Percentiles rank a stretch among this genome's conserved stretches.
These are phyloP conservation scores for Halcyon leucocephala DNA, from an alignment of 2,797 vertebrate species.

Conservation along the genomic window DNA sequence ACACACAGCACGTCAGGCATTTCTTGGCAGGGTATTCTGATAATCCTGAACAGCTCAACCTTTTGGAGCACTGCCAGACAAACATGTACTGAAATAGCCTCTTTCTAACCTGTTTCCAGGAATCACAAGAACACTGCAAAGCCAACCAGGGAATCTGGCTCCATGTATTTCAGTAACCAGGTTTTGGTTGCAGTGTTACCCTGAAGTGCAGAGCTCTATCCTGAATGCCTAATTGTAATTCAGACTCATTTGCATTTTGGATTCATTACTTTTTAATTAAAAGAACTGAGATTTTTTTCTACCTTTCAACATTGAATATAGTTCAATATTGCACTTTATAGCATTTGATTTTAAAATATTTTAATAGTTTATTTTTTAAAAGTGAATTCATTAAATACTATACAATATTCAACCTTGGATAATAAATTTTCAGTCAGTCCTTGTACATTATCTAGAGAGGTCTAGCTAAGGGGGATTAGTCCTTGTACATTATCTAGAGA, in stretches of 20 bases:
- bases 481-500: not conserved
- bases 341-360: not conserved
- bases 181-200: not conserved
- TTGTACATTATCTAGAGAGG: not conserved
- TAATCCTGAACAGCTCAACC: slow-evolving; percentile 15
- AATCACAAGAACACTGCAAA: slow-evolving; percentile 21
- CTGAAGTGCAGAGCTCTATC: not conserved
- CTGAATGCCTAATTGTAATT: not conserved
- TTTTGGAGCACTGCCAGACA: not conserved
- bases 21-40: not conserved
- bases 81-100: slow-evolving; percentile 4
- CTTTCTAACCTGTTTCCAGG: slow-evolving; percentile 35
- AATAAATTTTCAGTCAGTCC: not conserved
- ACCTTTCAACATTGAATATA: not conserved
- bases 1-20: not conserved
- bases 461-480: not conserved
- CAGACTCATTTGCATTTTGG: not conserved
- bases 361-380: not conserved
- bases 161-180: not conserved
- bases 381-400: not conserved
- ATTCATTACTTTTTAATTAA: not conserved
- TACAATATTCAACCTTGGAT: not conserved
- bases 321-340: not conserved
- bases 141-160: not conserved
- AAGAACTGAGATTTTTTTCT: not conserved